Conservation (phyloP, 2,888 invertebrate species). For the Timandra comae region DNA sequence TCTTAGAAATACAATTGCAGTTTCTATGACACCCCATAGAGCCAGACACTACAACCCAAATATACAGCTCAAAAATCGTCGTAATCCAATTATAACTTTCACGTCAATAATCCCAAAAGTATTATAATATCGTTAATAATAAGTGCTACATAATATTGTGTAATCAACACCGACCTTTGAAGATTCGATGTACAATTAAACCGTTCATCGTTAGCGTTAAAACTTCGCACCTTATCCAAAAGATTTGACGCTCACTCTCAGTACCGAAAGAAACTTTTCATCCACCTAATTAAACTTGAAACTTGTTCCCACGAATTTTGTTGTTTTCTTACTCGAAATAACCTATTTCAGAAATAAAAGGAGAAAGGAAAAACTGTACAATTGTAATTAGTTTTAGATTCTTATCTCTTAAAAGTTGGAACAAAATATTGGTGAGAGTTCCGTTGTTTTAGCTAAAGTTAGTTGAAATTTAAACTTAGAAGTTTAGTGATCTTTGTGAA, state of each 20-base stretch:
- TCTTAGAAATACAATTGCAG: too few relatives aligned
- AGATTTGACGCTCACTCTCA: background rate
- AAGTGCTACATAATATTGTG: too few relatives aligned
- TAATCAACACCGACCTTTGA: too few relatives aligned
- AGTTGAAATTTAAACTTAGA: constrained; percentile 1
- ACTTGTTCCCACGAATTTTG: constrained; percentile 34
- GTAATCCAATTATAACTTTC: too few relatives aligned
- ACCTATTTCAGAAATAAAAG: constrained; percentile 23
- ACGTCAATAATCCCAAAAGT: too few relatives aligned
- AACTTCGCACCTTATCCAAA: background rate
- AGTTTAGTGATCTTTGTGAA: background rate
- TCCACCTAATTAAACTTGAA: constrained; percentile 45
- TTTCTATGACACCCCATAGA: too few relatives aligned
- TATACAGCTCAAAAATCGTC: background rate
- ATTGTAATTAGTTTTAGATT: constrained; percentile 39
- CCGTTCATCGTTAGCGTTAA: background rate
- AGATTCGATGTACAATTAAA: too few relatives aligned
- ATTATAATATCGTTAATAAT: too few relatives aligned
- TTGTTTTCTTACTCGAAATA: constrained; percentile 21
- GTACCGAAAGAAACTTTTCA: constrained; percentile 29
- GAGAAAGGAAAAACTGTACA: constrained; percentile 27
- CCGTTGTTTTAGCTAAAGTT: background rate
- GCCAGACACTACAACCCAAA: too few relatives aligned
- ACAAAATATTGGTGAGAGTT: constrained; percentile 11
- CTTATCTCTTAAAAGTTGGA: constrained; percentile 25